Evolutionary conservation across 1,140 invertebrate genomes (phyloP).

Genomic region (Drosophila arawakana): DNA sequence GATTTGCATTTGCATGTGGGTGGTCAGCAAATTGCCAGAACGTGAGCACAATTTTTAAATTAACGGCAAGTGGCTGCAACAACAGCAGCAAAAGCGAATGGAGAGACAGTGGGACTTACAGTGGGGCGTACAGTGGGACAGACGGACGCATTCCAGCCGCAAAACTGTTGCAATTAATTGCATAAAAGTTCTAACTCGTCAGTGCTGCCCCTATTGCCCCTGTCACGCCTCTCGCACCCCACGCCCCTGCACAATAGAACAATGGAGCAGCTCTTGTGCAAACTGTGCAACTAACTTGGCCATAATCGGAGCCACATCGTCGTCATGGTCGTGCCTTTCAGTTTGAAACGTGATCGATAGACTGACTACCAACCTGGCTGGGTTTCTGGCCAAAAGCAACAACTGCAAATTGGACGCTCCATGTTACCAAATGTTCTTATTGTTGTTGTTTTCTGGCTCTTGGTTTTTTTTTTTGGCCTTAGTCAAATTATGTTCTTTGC

Average conservation of each 20-base stretch:
- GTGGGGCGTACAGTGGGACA: constrained; percentile 11
- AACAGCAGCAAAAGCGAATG: constrained; percentile 20
- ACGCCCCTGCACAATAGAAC: constrained; percentile 20
- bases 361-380: constrained; percentile 64
- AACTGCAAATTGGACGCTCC: constrained; percentile 68
- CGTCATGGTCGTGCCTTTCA: constrained; percentile 68
- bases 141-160: constrained; percentile 66
- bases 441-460: no score
- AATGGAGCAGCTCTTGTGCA: constrained; percentile 61
- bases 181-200: constrained; percentile 78
- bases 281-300: constrained; percentile 35
- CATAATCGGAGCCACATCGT: constrained; percentile 51
- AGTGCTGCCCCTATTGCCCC: constrained; percentile 19
- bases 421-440: no score
- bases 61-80: constrained; percentile 72
- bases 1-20: constrained; percentile 77
- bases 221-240: background rate
- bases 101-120: background rate
- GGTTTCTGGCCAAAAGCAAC: constrained; percentile 29
- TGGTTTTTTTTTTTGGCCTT: constrained; percentile 50
- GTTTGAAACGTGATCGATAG: constrained; percentile 84
- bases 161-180: constrained; percentile 82
- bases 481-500: constrained; percentile 83
- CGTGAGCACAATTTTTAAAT: constrained; percentile 83
- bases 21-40: constrained; percentile 81